Evolutionary conservation across 2,113 vertebrate species (phyloP).

Genomic region (Galeopterus variegatus): DNA sequence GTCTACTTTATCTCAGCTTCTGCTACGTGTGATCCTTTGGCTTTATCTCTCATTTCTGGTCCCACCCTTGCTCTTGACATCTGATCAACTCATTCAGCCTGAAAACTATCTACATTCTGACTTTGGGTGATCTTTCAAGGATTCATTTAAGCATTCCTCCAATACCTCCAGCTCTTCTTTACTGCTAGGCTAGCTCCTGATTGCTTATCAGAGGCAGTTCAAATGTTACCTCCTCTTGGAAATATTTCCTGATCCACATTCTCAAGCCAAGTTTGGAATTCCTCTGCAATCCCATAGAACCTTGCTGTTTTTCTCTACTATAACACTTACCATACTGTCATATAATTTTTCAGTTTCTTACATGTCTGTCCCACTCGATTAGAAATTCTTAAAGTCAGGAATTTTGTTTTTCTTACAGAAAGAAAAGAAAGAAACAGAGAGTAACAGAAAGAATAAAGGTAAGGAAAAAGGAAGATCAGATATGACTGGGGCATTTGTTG

Average conservation of each 20-base stretch:
- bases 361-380: not conserved
- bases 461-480: not conserved
- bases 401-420: constrained; percentile 47
- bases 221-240: constrained; percentile 54
- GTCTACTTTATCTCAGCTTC: not conserved
- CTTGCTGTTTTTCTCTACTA: not conserved
- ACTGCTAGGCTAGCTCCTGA: not conserved
- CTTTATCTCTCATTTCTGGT: not conserved
- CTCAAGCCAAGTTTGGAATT: constrained; percentile 49
- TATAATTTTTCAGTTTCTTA: constrained; percentile 44
- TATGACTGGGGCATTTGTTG: not conserved
- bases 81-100: constrained; percentile 44
- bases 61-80: constrained; percentile 57
- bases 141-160: constrained; percentile 34
- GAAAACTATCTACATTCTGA: constrained; percentile 42
- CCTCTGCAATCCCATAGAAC: constrained; percentile 14
- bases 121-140: constrained; percentile 26
- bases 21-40: not conserved
- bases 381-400: not conserved
- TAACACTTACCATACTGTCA: constrained; percentile 11
- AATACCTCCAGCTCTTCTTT: not conserved
- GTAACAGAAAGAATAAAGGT: not conserved
- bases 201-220: not conserved
- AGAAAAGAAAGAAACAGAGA: not conserved
- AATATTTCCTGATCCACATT: constrained; percentile 60